Percentiles rank a stretch among this genome's conserved stretches.
phyloP scores from a whole-genome alignment of 2,113 vertebrate genomes.

The Micromys minutus region DNA sequence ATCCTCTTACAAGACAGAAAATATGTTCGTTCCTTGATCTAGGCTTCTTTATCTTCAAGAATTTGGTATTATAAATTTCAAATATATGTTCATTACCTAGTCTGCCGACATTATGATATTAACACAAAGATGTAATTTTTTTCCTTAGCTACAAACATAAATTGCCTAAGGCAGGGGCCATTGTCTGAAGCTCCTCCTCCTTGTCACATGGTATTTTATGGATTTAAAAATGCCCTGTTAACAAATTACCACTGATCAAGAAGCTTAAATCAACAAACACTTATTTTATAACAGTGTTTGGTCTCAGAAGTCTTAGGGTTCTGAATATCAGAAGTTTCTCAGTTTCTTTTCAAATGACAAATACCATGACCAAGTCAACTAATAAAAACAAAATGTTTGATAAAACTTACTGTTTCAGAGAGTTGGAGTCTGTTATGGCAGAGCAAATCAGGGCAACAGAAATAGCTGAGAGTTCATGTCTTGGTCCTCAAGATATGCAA shows the following conservation, averaged over 20 bases:
- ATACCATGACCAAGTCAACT: not conserved
- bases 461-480: not conserved
- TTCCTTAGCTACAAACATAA: not conserved
- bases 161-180: too few species aligned
- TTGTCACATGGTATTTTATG: not conserved
- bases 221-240: too few species aligned
- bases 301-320: not conserved
- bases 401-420: not conserved
- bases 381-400: not conserved
- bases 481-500: not conserved
- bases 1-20: too few species aligned
- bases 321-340: not conserved
- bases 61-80: not conserved
- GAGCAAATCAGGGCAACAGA: not conserved
- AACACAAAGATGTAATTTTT: not conserved
- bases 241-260: not conserved
- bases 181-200: not conserved
- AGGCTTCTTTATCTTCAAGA: not conserved
- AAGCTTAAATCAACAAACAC: not conserved
- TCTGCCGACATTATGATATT: not conserved
- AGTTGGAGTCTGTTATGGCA: not conserved
- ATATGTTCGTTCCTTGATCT: not conserved
- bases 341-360: not conserved
- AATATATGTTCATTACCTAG: not conserved
- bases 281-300: not conserved